Conservation (phyloP, 2,113 vertebrate genomes). For the Sapajus apella region DNA sequence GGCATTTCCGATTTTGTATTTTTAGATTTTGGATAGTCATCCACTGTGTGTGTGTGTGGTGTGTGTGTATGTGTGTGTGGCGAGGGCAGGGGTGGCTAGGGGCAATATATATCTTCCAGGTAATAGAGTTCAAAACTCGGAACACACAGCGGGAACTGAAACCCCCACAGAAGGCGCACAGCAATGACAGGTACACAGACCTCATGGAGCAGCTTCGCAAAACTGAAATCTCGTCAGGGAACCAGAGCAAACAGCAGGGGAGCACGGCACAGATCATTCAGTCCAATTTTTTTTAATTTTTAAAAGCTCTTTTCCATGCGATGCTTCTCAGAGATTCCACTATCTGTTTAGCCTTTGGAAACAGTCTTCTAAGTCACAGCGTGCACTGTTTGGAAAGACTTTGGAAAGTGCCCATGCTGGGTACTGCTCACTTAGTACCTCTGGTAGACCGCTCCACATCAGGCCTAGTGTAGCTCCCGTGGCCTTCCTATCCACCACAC, state of each 20-base stretch:
- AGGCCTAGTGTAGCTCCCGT: neutral
- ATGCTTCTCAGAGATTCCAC: neutral
- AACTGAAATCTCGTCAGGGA: neutral
- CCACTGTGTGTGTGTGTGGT: no score
- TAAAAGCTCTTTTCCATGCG: neutral
- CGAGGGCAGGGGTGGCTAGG: no score
- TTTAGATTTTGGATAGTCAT: neutral
- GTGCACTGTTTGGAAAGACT: neutral
- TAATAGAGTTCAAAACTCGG: neutral
- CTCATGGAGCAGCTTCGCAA: fast-evolving
- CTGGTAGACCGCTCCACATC: neutral
- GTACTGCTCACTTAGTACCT: no score
- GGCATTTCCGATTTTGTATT: neutral
- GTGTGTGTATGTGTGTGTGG: no score
- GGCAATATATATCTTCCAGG: neutral
- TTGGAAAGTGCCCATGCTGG: neutral
- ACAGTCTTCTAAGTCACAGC: neutral
- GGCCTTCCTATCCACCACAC: neutral
- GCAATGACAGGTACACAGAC: fast-evolving
- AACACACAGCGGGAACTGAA: neutral
- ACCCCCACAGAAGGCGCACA: no score
- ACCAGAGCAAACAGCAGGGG: no score
- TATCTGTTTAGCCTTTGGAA: no score
- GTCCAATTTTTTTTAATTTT: neutral
- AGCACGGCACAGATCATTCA: neutral